These are phyloP conservation scores for Pantherophis guttatus DNA, from an alignment of 2,113 vertebrate species.

Conservation along the genomic window DNA sequence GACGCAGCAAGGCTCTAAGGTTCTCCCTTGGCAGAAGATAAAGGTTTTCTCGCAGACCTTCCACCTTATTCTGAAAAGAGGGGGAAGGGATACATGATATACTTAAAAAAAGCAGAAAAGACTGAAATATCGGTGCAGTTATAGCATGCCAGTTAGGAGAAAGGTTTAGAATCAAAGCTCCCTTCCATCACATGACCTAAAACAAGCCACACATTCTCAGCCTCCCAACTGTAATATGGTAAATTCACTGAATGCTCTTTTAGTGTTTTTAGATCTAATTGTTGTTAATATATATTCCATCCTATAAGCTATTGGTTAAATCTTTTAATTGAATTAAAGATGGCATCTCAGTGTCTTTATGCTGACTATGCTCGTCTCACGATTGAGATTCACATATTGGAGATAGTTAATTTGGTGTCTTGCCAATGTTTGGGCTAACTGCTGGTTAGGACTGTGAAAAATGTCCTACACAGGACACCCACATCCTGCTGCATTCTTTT, in stretches of 20 bases:
- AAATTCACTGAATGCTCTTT: neutral
- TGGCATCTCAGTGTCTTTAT: neutral
- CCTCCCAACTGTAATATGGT: neutral
- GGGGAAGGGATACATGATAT: neutral
- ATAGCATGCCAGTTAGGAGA: neutral
- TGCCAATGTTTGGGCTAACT: neutral
- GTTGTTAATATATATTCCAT: neutral
- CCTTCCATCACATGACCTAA: neutral
- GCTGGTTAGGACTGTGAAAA: neutral
- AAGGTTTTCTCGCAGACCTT: slow-evolving; percentile 86
- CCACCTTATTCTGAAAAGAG: slow-evolving; percentile 80
- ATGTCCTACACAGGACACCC: neutral
- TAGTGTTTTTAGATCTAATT: neutral
- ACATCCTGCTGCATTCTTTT: neutral
- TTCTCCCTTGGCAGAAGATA: slow-evolving; percentile 81
- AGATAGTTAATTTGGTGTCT: neutral
- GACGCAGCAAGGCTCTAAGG: slow-evolving; percentile 81
- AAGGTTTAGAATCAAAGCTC: neutral
- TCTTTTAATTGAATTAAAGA: neutral
- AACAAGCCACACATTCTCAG: neutral
- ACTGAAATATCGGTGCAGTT: neutral
- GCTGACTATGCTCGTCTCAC: neutral
- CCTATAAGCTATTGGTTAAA: neutral
- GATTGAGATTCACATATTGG: neutral
- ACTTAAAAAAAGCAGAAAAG: neutral